A percentile compares a stretch with the other conserved stretches of the same genome.
These are phyloP conservation scores for Microctonus aethiopoides DNA, from an alignment of 2,888 invertebrate genomes.

Conservation along the genomic window DNA sequence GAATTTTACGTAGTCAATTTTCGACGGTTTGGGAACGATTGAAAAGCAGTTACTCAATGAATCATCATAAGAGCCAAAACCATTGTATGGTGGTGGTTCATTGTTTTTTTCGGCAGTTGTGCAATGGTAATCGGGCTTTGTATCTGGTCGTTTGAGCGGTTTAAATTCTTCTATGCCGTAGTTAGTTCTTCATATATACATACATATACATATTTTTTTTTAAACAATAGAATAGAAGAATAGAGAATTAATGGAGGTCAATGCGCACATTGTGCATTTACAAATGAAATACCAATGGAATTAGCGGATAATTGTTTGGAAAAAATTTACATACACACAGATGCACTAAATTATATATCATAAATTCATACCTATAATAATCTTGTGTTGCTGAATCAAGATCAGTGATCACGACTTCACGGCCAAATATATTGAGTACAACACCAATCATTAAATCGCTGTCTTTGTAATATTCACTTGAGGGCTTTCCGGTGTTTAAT, in stretches of 20 bases:
- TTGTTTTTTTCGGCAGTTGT: slow-evolving; percentile 44
- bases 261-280: slow-evolving; percentile 9
- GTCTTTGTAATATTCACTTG: slow-evolving; percentile 72
- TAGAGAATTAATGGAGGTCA: slow-evolving; percentile 9
- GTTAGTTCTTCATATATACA: slow-evolving; percentile 49
- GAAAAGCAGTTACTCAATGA: slow-evolving; percentile 88
- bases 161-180: slow-evolving; percentile 73
- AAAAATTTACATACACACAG: too few relatives aligned
- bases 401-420: slow-evolving; percentile 82
- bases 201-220: not conserved
- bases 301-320: not conserved
- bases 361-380: slow-evolving; percentile 78
- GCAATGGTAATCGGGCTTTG: slow-evolving; percentile 52
- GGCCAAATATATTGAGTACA: slow-evolving; percentile 83
- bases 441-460: slow-evolving; percentile 86
- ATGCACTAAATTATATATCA: too few relatives aligned
- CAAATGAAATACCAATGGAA: not conserved
- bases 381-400: slow-evolving; percentile 89
- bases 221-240: not conserved
- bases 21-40: slow-evolving; percentile 82
- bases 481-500: slow-evolving; percentile 69
- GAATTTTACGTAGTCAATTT: slow-evolving; percentile 83
- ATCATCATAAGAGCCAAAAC: slow-evolving; percentile 90
- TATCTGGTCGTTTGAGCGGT: slow-evolving; percentile 69
- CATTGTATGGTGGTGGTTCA: slow-evolving; percentile 86